phyloP scores from a whole-genome alignment of 2,888 invertebrate species.

The Himalopsyche anomala region DNA sequence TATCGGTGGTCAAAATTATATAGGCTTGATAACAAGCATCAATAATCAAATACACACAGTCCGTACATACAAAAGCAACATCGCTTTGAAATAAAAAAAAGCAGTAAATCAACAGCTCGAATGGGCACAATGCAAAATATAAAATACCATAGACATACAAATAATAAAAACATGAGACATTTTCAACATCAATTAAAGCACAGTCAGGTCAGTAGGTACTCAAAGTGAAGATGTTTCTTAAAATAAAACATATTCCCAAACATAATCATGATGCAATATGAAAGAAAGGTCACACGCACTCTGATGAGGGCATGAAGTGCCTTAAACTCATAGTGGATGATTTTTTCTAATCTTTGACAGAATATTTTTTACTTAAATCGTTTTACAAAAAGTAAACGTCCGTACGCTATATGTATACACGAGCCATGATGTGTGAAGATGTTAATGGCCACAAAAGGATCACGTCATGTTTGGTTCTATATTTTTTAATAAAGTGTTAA shows the following conservation, averaged over 20 bases:
- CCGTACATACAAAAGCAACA: slow-evolving; percentile 61
- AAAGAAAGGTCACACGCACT: too few species aligned
- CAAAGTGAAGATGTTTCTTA: not conserved
- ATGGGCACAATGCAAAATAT: slow-evolving; percentile 56
- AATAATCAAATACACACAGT: slow-evolving; percentile 55
- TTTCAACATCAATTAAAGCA: slow-evolving; percentile 22
- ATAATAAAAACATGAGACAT: slow-evolving; percentile 45
- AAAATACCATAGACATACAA: slow-evolving; percentile 37
- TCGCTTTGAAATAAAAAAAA: slow-evolving; percentile 58
- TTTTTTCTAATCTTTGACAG: too few species aligned
- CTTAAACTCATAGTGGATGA: too few species aligned
- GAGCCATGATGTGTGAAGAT: too few species aligned
- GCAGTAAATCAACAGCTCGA: slow-evolving; percentile 54
- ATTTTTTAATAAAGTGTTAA: too few species aligned
- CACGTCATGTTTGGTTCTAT: too few species aligned
- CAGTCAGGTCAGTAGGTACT: not conserved
- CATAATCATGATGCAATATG: too few species aligned
- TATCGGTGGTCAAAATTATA: not conserved
- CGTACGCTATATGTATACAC: too few species aligned
- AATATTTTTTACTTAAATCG: too few species aligned
- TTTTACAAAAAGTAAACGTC: too few species aligned
- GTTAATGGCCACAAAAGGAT: too few species aligned
- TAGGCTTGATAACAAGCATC: slow-evolving; percentile 13
- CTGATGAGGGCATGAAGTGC: too few species aligned
- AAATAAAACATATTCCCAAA: not conserved